Evolutionary conservation across 2,797 vertebrate species (phyloP).

Genomic region (Enteromius thamalakanensis): DNA sequence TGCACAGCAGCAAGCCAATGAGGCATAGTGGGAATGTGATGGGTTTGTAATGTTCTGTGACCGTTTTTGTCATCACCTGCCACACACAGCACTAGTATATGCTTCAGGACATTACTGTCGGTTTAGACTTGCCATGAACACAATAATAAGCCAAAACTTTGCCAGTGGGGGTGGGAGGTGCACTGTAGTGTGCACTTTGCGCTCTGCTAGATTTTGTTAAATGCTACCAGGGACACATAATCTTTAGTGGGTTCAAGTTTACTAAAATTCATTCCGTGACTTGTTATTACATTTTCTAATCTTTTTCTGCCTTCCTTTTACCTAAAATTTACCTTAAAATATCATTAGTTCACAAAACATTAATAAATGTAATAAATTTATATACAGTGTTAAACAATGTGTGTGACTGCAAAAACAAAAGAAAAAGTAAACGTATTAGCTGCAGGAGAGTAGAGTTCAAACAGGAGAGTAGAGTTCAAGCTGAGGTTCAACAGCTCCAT

Average conservation of each 20-base stretch:
- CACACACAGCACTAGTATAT: slow-evolving; percentile 42
- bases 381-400: background rate
- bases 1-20: slow-evolving; percentile 46
- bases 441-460: background rate
- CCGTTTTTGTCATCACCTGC: slow-evolving; percentile 43
- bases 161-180: slow-evolving; percentile 36
- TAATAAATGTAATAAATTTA: background rate
- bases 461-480: background rate
- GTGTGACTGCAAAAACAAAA: too few relatives aligned
- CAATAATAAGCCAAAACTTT: slow-evolving; percentile 47
- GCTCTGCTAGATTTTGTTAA: slow-evolving; percentile 45
- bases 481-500: background rate
- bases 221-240: slow-evolving; percentile 32
- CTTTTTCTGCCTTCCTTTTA: background rate
- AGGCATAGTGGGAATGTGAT: slow-evolving; percentile 49
- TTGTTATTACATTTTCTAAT: slow-evolving; percentile 18
- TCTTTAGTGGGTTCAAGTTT: slow-evolving; percentile 18
- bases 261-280: slow-evolving; percentile 25
- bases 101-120: slow-evolving; percentile 47
- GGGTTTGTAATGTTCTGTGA: slow-evolving; percentile 53
- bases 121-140: slow-evolving; percentile 39
- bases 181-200: slow-evolving; percentile 43
- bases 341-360: background rate
- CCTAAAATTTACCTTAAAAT: background rate
- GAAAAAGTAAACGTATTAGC: background rate